Base-by-base conservation (phyloP, 2,113 vertebrate genomes). In the Callionymus lyra region DNA sequence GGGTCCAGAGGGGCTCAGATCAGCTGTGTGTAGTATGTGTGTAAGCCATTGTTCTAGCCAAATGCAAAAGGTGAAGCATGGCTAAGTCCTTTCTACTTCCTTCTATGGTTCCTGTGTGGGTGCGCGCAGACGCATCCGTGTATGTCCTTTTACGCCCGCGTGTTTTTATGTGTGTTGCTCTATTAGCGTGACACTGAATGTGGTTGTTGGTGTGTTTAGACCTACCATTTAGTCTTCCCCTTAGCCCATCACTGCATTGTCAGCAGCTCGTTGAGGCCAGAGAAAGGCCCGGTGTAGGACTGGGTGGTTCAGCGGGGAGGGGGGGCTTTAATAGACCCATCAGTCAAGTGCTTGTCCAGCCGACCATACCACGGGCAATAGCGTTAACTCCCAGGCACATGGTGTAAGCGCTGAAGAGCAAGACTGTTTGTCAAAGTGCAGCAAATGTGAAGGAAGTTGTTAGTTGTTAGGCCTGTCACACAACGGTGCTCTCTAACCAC, bases 1-100 rank as follows among this genome's bases (percentile, higher is more conserved):
- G 63, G 86, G 88, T 89, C 85, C 82, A 82, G 83, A 77, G 74
- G 83, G 87, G 64, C 81, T 82, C 84, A 76, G 86, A 88, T 66
- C 75, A 89, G 85, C 84, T 84, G 76, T 55, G 86, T 88, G 89
- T 89, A 79, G 84, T 90, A 87, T 84, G 90, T 86, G 82, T 83
- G 82, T 84, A 85, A 85, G 82, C 83, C 79, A 90, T 97, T 97
- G 90, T 97, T 89, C 89, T 77, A 70, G 76, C 76, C 77, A 76
- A 68, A 84, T 83, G 91, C 88, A 93, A 92, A 93, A 92, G 89
- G 86, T 89, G 88, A 93, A 91, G 92, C 91, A 91, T 93, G 89
- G 88, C 87, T 93, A 91, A 88, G 85, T 93, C 89, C 84, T 89
- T 93, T 93, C 90, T 90, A 82, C 78, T 87, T 58, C 69, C 52